Evolutionary conservation across 2,888 invertebrate genomes (phyloP).

Genomic region (Abscondita cerata): DNA sequence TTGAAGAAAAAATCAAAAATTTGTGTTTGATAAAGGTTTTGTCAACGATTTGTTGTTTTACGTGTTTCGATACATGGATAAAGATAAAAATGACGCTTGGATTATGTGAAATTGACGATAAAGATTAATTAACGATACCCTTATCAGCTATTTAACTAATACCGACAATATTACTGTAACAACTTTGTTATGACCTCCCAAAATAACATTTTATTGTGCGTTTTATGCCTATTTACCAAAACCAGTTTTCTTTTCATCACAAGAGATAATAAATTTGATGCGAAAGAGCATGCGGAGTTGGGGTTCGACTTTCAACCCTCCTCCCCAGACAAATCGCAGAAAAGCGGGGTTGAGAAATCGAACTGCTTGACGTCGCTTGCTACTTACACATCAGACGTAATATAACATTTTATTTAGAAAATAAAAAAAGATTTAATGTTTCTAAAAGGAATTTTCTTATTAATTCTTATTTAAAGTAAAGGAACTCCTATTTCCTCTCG

Average conservation of each 20-base stretch:
- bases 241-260: conserved; percentile 49
- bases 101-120: too few relatives aligned
- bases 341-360: conserved; percentile 32
- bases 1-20: too few relatives aligned
- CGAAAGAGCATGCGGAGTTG: conserved; percentile 37
- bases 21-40: too few relatives aligned
- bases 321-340: conserved; percentile 30
- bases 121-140: too few relatives aligned
- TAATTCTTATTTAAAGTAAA: conserved; percentile 11
- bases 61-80: too few relatives aligned
- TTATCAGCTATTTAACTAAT: too few relatives aligned
- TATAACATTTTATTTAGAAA: conserved; percentile 28
- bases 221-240: conserved; percentile 46
- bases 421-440: conserved; percentile 20
- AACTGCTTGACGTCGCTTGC: conserved; percentile 30
- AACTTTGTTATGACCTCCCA: conserved; percentile 22
- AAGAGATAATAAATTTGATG: conserved; percentile 48
- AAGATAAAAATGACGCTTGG: too few relatives aligned
- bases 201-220: conserved; percentile 43
- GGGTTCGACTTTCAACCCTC: conserved; percentile 30
- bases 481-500: conserved; percentile 2
- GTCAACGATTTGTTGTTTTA: too few relatives aligned
- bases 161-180: conserved; percentile 13
- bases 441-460: conserved; percentile 12
- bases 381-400: conserved; percentile 31